A percentile compares a stretch with the other conserved stretches of the same genome.
These are phyloP conservation scores for Globodera rostochiensis DNA, from an alignment of 1,140 invertebrate species.

Conservation along the genomic window DNA sequence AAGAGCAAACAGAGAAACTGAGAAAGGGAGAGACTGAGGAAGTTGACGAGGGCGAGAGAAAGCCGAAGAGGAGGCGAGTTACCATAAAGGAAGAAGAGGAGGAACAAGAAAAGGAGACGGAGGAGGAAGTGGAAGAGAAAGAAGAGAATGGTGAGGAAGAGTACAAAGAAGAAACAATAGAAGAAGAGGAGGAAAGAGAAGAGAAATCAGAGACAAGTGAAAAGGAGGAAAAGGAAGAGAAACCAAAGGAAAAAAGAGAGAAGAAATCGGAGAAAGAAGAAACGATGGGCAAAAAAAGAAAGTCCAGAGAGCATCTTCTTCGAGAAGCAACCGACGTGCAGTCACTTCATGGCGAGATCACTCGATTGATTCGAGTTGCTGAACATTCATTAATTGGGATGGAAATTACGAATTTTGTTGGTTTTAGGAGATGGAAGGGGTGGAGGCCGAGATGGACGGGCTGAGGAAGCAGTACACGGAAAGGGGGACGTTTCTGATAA, in stretches of 20 bases:
- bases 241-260: conserved; percentile 6
- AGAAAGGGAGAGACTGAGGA: neutral
- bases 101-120: neutral
- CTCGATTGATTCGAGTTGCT: conserved; percentile 17
- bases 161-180: conserved; percentile 10
- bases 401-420: neutral
- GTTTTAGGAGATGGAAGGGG: conserved; percentile 24
- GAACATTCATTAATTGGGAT: conserved; percentile 1
- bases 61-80: conserved; percentile 15
- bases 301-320: conserved; percentile 18
- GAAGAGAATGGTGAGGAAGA: conserved; percentile 19
- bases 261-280: conserved; percentile 9
- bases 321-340: conserved; percentile 21
- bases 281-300: neutral
- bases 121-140: neutral
- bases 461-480: conserved; percentile 27
- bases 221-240: conserved; percentile 19
- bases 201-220: conserved; percentile 17
- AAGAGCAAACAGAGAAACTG: neutral
- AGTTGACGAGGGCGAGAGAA: neutral
- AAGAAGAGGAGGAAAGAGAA: conserved; percentile 11
- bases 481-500: neutral
- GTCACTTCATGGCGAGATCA: conserved; percentile 27
- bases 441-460: conserved; percentile 26
- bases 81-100: conserved; percentile 13